Base-by-base conservation (phyloP, 2,113 vertebrate species). In the Parus major region DNA sequence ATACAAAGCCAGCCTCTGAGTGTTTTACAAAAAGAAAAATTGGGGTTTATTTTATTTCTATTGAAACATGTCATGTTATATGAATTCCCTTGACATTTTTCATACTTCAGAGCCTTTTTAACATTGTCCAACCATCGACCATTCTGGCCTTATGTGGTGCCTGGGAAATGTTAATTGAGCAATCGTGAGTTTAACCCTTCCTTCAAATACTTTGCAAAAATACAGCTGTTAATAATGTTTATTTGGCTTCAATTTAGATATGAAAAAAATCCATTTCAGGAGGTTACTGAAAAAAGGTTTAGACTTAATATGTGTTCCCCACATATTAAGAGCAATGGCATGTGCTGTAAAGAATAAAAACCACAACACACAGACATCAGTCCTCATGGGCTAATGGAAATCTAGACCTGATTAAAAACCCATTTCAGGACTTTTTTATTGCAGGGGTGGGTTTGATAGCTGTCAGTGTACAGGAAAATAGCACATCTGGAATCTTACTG, bases 401-500 rank as follows among this genome's bases (percentile, higher is more conserved):
- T 93, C 90, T 88, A 97, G 97, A 93, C 89, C 96, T 97, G 97
- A 96, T 97, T 97, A 77, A 96, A 98, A 97, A 89, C 95, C 97
- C 95, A 97, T 97, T 97, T 97, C 92, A 96, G 93, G 95, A 81
- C 95, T 97, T 97, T 97, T 98, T 97, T 97, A 97, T 96, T 97
- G 92, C 96, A 96, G 83, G 95, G 87, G 92, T 96, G 96, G 95
- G 90, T 96, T 97, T 97, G 97, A 98, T 96, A 98, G 91, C 96
- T 98, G 97, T 98, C 98, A 97, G 91, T 97, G 93, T 97, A 96
- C 95, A 98, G 96, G 97, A 96, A 98, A 97, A 96, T 87, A 96
- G 93, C 96, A 98, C 97, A 98, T 98, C 98, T 97, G 98, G 98
- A 97, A 97, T 95, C 95, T 96, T 96, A 96, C 95, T 97, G 91